Base-by-base conservation (phyloP, 2,888 invertebrate species). In the Alloplasta piceator region DNA sequence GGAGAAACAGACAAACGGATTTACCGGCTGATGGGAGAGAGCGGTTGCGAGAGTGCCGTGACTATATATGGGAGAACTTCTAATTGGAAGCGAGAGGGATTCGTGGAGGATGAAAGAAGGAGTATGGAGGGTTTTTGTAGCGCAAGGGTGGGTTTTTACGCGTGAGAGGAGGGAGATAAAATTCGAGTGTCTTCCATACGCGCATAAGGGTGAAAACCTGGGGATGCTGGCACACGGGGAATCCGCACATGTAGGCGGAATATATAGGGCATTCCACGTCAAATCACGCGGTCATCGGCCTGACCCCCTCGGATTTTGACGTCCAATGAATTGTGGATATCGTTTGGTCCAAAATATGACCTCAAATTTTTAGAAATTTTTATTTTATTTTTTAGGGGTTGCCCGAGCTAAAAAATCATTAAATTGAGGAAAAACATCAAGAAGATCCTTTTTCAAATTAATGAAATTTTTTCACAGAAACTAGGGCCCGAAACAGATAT, bases 21-120 rank as follows among this genome's bases (percentile, higher is more conserved):
- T 70, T 68, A 66, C 52, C 79, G 61, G 66, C 55, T 55, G 64
- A 66, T 68, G 67, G 26, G 50, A 14, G 73, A n/a, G 58, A 61
- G 48, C 60, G 38, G 61, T 36, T 60, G 41, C 63, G n/a, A 14
- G 6, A 39, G 41, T 41, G 55, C 16, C 10, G 10, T 43, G 43
- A 9, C 43, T 43, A 43, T 41, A 41, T 41, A 7, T 9, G 26
- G 50, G 68, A 38, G 63, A 79, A 80, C 58, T 85, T 83, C 80
- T 85, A 85, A 84, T 85, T 85, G 84, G 83, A 81, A 80, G 73
- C 38, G 74, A 58, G 67, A 73, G 60, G 60, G 66, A 66, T 26
- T 70, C 55, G 55, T 52, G 52, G 66, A 68, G 58, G 66, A 67
- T 58, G 39, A 3, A 58, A 58, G 66, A 39, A 46, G n/a, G 39